Percentiles rank a stretch among this genome's conserved stretches.
Evolutionary conservation across 2,888 invertebrate genomes (phyloP).

Genomic region (Alentia gelatinosa): DNA sequence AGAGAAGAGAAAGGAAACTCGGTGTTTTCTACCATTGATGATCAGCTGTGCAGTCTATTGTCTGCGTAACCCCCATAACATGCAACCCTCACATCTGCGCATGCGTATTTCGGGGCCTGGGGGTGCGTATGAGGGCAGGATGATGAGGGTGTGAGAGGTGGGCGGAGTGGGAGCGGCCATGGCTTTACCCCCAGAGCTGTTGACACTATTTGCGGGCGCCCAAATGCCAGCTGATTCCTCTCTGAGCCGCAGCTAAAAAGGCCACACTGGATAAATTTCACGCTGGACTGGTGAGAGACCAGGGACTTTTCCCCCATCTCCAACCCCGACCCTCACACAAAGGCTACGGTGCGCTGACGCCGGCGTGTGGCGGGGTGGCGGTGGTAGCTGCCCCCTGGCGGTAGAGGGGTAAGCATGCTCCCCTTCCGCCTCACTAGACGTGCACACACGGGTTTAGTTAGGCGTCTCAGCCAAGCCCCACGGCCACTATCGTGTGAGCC

Average conservation of each 20-base stretch:
- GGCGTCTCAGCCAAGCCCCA: not conserved
- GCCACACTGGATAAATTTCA: not conserved
- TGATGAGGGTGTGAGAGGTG: not conserved
- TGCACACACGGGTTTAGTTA: not conserved
- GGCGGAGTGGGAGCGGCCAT: not conserved
- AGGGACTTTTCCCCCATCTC: not conserved
- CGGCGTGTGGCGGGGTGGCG: not conserved
- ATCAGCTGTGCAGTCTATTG: too few species aligned
- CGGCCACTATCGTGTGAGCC: not conserved
- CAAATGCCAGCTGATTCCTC: not conserved
- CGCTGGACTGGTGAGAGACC: not conserved
- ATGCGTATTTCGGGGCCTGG: not conserved
- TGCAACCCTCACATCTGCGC: not conserved
- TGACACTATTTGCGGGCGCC: not conserved
- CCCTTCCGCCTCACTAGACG: not conserved
- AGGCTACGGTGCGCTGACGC: too few species aligned
- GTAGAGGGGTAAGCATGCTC: not conserved
- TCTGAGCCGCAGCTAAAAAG: not conserved
- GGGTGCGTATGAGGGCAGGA: not conserved
- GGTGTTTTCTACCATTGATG: too few species aligned
- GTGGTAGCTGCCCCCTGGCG: not conserved
- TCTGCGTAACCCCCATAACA: too few species aligned
- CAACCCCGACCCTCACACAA: not conserved
- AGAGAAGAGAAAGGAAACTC: too few species aligned
- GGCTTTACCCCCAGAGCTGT: not conserved